Evolutionary conservation across 2,113 vertebrate genomes (phyloP), one percentile per base, ranked within the genome.

Genomic region (Ameiurus melas): DNA sequence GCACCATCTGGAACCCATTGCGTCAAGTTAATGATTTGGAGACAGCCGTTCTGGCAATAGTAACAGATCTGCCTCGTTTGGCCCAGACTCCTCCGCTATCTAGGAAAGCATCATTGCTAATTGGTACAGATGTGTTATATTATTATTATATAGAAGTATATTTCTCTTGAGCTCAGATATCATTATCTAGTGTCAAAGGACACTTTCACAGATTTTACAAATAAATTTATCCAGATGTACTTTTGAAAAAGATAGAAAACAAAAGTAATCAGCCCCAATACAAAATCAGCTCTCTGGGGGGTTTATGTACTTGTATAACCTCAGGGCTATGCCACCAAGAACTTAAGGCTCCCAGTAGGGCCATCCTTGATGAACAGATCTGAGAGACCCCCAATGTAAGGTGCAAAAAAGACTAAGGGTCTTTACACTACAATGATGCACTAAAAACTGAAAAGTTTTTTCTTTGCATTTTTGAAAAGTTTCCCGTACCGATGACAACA

Each of bases 11-110:
- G 19, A 85, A 58, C 53, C 84, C 66, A 71, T 1, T 78, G 71
- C 33, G 68, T 84, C 87, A 62, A 8, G 53, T 39, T 43, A 55
- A 75, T 82, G 47, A 86, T 84, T 43, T 80, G 55, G 64, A 51
- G 55, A 68, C 73, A 86, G 70, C 53, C 33, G 73, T 55, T 14
- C 27, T 80, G 77, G 51, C 51, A 55, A 55, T 16, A 80, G 80
- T 39, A 39, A 39, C 33, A 39, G 19, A 19, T 36, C 55, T 58
- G 55, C 33, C 10, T 81, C 1, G 20, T 25, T 60, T 36, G 30
- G 53, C 30, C 8, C 6, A 22, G 79, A 12, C 30, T 36, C 78
- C 8, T 80, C 8, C 16, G 10, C 51, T 57, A 20, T 80, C n/a
- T 57, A 30, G 51, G 14, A 80, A 80, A 57, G 14, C 27, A 80